phyloP scores from a whole-genome alignment of 2,888 invertebrate genomes.

The Cryptus armator region DNA sequence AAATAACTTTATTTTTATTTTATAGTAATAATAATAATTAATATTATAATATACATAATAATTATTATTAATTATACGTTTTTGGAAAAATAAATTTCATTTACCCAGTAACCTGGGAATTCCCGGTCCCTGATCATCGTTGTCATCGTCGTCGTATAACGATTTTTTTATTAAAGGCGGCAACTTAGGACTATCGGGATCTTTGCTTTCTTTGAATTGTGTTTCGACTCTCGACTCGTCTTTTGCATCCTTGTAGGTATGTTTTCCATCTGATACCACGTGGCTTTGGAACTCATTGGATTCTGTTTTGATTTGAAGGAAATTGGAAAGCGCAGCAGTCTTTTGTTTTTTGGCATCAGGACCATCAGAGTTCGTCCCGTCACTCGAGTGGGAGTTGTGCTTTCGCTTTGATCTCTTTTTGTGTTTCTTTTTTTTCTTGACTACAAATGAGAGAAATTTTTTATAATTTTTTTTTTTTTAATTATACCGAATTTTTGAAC shows the following conservation, averaged over 20 bases:
- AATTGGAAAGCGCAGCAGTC: slow-evolving; percentile 29
- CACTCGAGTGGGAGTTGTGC: slow-evolving; percentile 76
- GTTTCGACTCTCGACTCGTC: slow-evolving; percentile 23
- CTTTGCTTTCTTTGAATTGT: neutral
- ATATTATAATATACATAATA: too few relatives aligned
- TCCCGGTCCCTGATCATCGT: slow-evolving; percentile 83
- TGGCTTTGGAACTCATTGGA: neutral
- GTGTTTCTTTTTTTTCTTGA: slow-evolving; percentile 82
- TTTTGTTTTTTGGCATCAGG: slow-evolving; percentile 73
- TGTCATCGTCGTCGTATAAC: slow-evolving; percentile 82
- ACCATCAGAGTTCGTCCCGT: slow-evolving; percentile 74
- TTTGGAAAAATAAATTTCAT: slow-evolving; percentile 34
- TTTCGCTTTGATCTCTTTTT: slow-evolving; percentile 83
- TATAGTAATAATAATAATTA: too few relatives aligned
- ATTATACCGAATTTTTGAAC: neutral
- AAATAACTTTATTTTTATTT: too few relatives aligned
- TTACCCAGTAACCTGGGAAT: slow-evolving; percentile 80
- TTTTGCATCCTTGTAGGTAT: slow-evolving; percentile 73
- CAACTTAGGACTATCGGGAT: slow-evolving; percentile 73
- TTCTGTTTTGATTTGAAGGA: slow-evolving; percentile 58
- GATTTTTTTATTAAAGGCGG: slow-evolving; percentile 83
- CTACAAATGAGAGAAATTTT: neutral
- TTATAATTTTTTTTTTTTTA: neutral
- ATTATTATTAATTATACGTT: too few relatives aligned
- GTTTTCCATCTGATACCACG: slow-evolving; percentile 56